Evolutionary conservation across 1,140 invertebrate genomes (phyloP).

Genomic region (Doryteuthis pealeii): DNA sequence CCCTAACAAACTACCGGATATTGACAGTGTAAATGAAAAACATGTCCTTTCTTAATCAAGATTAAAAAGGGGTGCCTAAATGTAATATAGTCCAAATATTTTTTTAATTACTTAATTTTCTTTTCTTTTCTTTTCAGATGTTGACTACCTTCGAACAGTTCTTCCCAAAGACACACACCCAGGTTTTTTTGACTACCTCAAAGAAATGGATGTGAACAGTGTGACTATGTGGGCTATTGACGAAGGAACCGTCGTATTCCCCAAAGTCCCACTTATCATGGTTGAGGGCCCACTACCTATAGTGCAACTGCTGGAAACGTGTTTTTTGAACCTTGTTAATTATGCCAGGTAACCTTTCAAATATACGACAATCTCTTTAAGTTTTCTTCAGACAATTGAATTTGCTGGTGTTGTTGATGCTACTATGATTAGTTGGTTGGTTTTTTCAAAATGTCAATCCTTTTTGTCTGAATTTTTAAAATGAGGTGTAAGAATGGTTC

Average conservation of each 20-base stretch:
- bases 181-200: conserved; percentile 90
- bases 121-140: conserved; percentile 70
- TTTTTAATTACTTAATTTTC: no score
- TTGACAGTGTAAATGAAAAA: no score
- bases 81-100: no score
- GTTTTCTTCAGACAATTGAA: conserved; percentile 12
- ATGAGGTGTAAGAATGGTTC: no score
- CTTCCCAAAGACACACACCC: conserved; percentile 81
- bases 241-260: conserved; percentile 98
- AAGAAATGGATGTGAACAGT: conserved; percentile 79
- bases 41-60: no score
- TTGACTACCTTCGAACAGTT: conserved; percentile 85
- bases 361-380: not conserved
- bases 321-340: conserved; percentile 92
- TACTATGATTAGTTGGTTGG: no score
- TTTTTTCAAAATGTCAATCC: no score
- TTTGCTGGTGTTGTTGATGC: no score
- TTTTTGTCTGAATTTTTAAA: no score
- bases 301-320: conserved; percentile 95
- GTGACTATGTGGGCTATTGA: conserved; percentile 88
- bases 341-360: conserved; percentile 88
- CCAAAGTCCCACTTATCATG: conserved; percentile 88
- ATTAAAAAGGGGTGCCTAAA: no score
- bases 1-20: no score
- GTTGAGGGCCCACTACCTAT: conserved; percentile 95